Conservation (phyloP, 2,888 invertebrate genomes). For the Polydesmus complanatus region DNA sequence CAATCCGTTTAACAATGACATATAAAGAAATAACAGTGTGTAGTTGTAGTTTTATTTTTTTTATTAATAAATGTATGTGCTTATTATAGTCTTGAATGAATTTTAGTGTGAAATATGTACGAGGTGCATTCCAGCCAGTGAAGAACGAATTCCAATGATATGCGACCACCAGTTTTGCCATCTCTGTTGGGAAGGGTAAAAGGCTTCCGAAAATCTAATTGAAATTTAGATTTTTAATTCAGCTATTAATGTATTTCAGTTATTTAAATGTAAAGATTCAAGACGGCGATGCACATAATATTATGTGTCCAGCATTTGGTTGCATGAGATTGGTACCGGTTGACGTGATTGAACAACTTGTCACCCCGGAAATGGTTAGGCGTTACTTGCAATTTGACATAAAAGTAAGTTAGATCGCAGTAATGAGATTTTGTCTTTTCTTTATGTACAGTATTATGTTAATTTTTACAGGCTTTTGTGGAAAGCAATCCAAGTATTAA, state of each 20-base stretch:
- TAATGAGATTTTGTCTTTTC: background rate
- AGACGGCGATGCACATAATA: slow-evolving; percentile 50
- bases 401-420: slow-evolving; percentile 35
- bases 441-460: background rate
- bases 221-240: background rate
- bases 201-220: background rate
- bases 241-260: slow-evolving; percentile 26
- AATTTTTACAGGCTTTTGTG: slow-evolving; percentile 44
- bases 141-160: slow-evolving; percentile 41
- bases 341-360: slow-evolving; percentile 48
- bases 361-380: slow-evolving; percentile 49
- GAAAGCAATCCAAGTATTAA: slow-evolving; percentile 54
- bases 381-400: slow-evolving; percentile 54
- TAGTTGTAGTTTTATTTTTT: slow-evolving; percentile 4
- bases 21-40: slow-evolving; percentile 20
- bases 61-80: background rate
- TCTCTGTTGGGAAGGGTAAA: slow-evolving; percentile 46
- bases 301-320: slow-evolving; percentile 49
- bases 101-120: slow-evolving; percentile 12
- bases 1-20: slow-evolving; percentile 17
- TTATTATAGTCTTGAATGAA: background rate
- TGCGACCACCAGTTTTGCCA: slow-evolving; percentile 51
- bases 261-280: slow-evolving; percentile 50
- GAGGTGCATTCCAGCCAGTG: slow-evolving; percentile 28
- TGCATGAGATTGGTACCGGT: slow-evolving; percentile 50